phyloP scores from a whole-genome alignment of 2,797 vertebrate genomes.

The Microchirus variegatus region DNA sequence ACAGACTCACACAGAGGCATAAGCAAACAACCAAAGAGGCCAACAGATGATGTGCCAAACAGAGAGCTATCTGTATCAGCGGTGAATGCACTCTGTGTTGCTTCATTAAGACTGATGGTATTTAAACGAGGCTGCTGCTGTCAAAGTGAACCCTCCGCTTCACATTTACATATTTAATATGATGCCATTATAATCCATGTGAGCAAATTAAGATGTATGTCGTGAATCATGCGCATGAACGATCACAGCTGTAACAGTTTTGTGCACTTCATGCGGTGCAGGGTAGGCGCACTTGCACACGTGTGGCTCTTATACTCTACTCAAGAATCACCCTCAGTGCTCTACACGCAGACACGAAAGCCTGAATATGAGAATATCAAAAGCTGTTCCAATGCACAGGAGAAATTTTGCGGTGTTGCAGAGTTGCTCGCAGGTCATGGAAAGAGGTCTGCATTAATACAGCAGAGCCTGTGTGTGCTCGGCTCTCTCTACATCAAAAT shows the following conservation, averaged over 20 bases:
- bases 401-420: constrained; percentile 16
- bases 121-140: constrained; percentile 73
- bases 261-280: constrained; percentile 36
- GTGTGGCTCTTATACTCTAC: constrained; percentile 25
- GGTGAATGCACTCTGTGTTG: constrained; percentile 72
- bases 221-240: constrained; percentile 59
- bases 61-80: constrained; percentile 72
- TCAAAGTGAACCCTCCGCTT: constrained; percentile 67
- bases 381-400: constrained; percentile 18
- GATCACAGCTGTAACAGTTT: constrained; percentile 46
- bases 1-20: constrained; percentile 59
- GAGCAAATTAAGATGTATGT: constrained; percentile 76
- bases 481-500: constrained; percentile 64
- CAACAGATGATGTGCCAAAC: constrained; percentile 77
- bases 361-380: constrained; percentile 13
- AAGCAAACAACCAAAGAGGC: constrained; percentile 74
- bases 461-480: constrained; percentile 65
- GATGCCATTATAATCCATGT: constrained; percentile 72
- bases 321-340: constrained; percentile 26
- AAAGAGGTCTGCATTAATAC: constrained; percentile 64
- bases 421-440: constrained; percentile 50
- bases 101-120: constrained; percentile 74
- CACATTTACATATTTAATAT: constrained; percentile 77
- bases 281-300: background rate
- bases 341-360: constrained; percentile 13